Base-by-base conservation (phyloP, 2,888 invertebrate species). In the Penaeus monodon region DNA sequence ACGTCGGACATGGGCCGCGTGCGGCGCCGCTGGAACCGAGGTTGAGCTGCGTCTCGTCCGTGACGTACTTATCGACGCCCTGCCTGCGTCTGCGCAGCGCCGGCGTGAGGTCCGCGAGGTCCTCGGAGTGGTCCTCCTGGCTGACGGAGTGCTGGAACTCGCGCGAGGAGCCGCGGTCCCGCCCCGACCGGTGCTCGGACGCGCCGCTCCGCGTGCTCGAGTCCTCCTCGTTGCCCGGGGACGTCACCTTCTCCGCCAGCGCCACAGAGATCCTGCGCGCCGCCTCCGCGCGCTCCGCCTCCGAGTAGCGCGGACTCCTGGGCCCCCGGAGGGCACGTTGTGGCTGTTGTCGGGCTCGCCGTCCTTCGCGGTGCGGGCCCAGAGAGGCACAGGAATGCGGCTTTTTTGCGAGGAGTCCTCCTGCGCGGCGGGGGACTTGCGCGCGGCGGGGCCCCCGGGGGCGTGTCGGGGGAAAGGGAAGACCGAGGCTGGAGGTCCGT, bases 41-140 rank as follows among this genome's bases (percentile, higher is more conserved):
- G 93, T 96, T 96, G 91, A 97, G 93, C 92, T 97, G 96, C 89
- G 96, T 95, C 89, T 96, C 96, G 93, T 97, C 97, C 57, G 95
- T 95, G 49, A 97, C 96, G 93, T 97, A 97, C 93, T 97, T 97
- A 90, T 97, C 97, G 87, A 94, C 93, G 74, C 95, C 95, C 91
- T 96, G 95, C 24, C 91, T 90, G 91, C 96, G 95, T 64, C 97
- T 94, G 33, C 97, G 94, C 68, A 97, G 93, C 74, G 96, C 96
- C 91, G 95, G 95, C 0, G 95, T 95, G 89, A 93, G 93, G n/a
- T 91, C 91, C 49, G 91, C 91, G 29, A 91, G 91, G 33, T 89
- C 90, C 64, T 89, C 87, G 57, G 81, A 81, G 24, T 84, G 80
- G 66, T 91, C 90, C 74, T 91, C 91, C 66, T 89, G 90, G 84